Evolutionary conservation across 2,888 invertebrate species (phyloP).

Genomic region (Zaprionus bogoriensis): DNA sequence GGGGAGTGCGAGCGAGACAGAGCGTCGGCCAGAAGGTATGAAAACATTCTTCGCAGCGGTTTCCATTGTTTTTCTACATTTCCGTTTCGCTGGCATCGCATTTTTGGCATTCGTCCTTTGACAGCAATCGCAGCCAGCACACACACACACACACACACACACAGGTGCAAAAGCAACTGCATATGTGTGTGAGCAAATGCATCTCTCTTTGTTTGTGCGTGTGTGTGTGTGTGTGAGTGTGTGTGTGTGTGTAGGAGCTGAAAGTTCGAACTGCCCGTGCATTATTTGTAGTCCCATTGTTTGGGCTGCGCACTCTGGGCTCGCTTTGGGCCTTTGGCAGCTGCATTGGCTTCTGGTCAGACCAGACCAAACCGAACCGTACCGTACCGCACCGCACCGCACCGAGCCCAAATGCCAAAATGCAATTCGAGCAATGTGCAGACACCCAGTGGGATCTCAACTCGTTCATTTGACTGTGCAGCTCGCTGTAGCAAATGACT

Average conservation of each 20-base stretch:
- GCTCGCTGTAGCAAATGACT: no score
- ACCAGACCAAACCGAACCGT: not conserved
- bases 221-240: not conserved
- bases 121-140: conserved; percentile 39
- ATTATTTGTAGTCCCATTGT: conserved; percentile 44
- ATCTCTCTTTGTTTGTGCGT: not conserved
- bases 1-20: not conserved
- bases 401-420: conserved; percentile 3
- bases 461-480: not conserved
- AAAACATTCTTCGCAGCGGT: conserved; percentile 73
- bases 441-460: not conserved
- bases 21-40: conserved; percentile 58
- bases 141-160: not conserved
- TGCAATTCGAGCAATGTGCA: conserved; percentile 5
- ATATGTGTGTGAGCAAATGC: not conserved
- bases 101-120: conserved; percentile 72
- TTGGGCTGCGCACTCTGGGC: not conserved
- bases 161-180: not conserved
- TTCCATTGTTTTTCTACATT: conserved; percentile 73
- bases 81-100: conserved; percentile 64
- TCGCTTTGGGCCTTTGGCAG: conserved; percentile 2
- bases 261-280: conserved; percentile 29
- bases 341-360: conserved; percentile 22
- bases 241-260: not conserved
- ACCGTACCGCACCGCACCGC: no score